Conservation (phyloP, 2,888 invertebrate species). For the Andrena bucephala region DNA sequence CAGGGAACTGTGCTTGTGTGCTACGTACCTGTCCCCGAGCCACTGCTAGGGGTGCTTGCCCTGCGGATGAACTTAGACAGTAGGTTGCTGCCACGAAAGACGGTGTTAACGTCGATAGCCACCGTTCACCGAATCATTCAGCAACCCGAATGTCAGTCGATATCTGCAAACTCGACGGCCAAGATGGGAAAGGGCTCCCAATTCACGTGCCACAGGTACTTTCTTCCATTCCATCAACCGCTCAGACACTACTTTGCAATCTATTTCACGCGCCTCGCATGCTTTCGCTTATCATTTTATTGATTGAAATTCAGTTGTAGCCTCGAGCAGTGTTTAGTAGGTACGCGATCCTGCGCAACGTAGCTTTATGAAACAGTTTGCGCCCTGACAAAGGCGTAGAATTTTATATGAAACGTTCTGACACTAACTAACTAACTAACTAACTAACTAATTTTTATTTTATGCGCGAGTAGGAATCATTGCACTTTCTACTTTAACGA, state of each 20-base stretch:
- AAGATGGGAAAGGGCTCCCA: slow-evolving; percentile 58
- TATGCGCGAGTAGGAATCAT: too few relatives aligned
- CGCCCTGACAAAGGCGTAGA: too few relatives aligned
- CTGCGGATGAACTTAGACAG: slow-evolving; percentile 78
- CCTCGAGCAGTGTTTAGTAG: background rate
- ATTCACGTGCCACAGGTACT: slow-evolving; percentile 62
- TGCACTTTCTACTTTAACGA: too few relatives aligned
- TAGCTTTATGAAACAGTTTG: too few relatives aligned
- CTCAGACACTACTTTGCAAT: background rate
- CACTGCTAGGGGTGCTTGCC: slow-evolving; percentile 81
- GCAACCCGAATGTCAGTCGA: slow-evolving; percentile 66
- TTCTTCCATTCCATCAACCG: background rate
- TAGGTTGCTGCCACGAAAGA: slow-evolving; percentile 65
- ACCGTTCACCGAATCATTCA: slow-evolving; percentile 34
- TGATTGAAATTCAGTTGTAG: background rate
- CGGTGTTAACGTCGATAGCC: slow-evolving; percentile 68
- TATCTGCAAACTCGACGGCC: slow-evolving; percentile 63
- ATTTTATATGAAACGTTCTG: too few relatives aligned
- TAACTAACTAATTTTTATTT: too few relatives aligned
- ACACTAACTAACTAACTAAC: too few relatives aligned
- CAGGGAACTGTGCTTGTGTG: slow-evolving; percentile 58
- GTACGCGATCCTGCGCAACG: too few relatives aligned
- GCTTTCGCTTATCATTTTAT: background rate
- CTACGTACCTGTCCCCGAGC: slow-evolving; percentile 80
- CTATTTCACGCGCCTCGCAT: background rate